Conservation (phyloP, 2,113 vertebrate species). For the Trogon melanurus region DNA sequence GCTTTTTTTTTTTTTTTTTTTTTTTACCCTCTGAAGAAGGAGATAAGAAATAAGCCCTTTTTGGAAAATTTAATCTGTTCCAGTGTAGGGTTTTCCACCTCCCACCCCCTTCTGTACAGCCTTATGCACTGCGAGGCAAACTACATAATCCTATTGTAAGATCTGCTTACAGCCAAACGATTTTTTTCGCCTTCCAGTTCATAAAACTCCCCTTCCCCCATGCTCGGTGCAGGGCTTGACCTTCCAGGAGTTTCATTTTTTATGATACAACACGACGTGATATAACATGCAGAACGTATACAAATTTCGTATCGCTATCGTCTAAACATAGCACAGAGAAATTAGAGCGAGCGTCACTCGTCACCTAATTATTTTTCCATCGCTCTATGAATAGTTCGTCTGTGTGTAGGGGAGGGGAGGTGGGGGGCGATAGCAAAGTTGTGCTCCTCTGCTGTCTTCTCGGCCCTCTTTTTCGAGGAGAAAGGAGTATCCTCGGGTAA, state of each 20-base stretch:
- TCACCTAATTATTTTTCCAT: constrained; percentile 69
- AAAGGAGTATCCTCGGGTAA: not conserved
- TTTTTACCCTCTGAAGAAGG: not conserved
- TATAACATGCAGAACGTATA: constrained; percentile 27
- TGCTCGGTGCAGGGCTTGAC: constrained; percentile 3
- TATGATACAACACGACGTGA: not conserved
- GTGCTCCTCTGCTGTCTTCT: not conserved
- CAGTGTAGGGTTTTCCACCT: constrained; percentile 31
- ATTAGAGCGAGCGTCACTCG: constrained; percentile 49
- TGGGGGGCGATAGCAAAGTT: not conserved
- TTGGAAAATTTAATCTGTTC: constrained; percentile 60
- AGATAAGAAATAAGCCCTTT: constrained; percentile 64
- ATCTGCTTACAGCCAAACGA: constrained; percentile 57
- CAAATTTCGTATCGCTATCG: constrained; percentile 22
- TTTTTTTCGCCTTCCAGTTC: constrained; percentile 50
- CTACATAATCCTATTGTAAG: constrained; percentile 68
- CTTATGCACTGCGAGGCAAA: constrained; percentile 57
- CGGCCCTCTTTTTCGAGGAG: not conserved
- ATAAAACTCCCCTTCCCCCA: constrained; percentile 58
- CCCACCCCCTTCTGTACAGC: constrained; percentile 10
- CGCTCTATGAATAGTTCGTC: constrained; percentile 31
- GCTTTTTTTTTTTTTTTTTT: not conserved
- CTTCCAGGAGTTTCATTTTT: constrained; percentile 23
- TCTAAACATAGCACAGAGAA: constrained; percentile 47
- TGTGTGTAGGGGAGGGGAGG: not conserved